A percentile compares a stretch with the other conserved stretches of the same genome.
phyloP scores from a whole-genome alignment of 1,140 invertebrate species.

The Ganaspis sp. region DNA sequence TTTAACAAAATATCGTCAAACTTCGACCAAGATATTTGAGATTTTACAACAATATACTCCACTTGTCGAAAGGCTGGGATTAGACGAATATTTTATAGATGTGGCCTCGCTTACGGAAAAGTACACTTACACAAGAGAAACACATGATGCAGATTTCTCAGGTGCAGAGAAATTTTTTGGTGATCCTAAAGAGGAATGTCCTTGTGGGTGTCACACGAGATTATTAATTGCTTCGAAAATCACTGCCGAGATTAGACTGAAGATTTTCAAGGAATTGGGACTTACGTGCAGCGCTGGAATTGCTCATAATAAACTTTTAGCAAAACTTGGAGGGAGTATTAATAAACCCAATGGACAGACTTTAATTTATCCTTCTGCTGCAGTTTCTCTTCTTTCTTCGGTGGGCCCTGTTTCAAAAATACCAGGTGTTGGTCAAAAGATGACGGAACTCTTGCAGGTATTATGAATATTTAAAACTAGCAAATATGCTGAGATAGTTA shows the following conservation, averaged over 20 bases:
- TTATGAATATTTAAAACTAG: too few species aligned
- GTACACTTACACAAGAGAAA: slow-evolving; percentile 41
- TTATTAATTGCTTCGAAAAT: slow-evolving; percentile 82
- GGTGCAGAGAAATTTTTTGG: slow-evolving; percentile 78
- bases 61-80: slow-evolving; percentile 85
- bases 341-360: slow-evolving; percentile 91
- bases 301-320: slow-evolving; percentile 88
- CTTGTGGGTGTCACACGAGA: slow-evolving; percentile 83
- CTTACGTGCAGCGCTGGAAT: slow-evolving; percentile 89
- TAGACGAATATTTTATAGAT: slow-evolving; percentile 89
- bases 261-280: slow-evolving; percentile 81
- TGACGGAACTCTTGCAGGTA: slow-evolving; percentile 77
- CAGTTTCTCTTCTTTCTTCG: slow-evolving; percentile 79
- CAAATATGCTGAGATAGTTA: too few species aligned
- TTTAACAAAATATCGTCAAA: slow-evolving; percentile 83
- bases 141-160: slow-evolving; percentile 47
- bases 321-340: slow-evolving; percentile 84
- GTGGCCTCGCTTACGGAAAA: slow-evolving; percentile 82
- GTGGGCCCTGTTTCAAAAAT: slow-evolving; percentile 80
- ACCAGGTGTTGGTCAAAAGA: slow-evolving; percentile 85
- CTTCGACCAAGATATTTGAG: slow-evolving; percentile 82
- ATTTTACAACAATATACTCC: slow-evolving; percentile 82
- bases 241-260: slow-evolving; percentile 82
- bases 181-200: slow-evolving; percentile 77
- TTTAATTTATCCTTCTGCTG: slow-evolving; percentile 82